Percentiles rank a stretch among this genome's conserved stretches.
Conservation (phyloP, 1,140 invertebrate species). For the Acromyrmex charruanus region DNA sequence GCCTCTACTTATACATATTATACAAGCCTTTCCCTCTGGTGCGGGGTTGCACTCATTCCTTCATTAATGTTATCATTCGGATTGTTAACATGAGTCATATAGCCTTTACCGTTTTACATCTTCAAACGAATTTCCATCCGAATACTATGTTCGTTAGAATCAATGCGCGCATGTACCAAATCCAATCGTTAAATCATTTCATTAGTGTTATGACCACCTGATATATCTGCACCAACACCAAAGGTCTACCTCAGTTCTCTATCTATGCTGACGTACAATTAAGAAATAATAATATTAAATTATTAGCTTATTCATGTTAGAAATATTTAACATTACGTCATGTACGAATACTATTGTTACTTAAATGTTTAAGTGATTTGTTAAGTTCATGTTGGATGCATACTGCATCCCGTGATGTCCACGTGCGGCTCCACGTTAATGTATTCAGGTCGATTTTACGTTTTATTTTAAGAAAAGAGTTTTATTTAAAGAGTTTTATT, state of each 20-base stretch:
- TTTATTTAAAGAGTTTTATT: conserved; percentile 42
- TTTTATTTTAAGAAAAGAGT: conserved; percentile 42
- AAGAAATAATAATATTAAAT: conserved; percentile 64
- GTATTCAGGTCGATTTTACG: background rate
- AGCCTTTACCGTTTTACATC: conserved; percentile 50
- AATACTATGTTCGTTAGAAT: conserved; percentile 48
- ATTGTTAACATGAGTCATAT: conserved; percentile 67
- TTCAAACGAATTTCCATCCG: conserved; percentile 53
- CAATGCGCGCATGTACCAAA: conserved; percentile 38
- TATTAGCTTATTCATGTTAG: conserved; percentile 53
- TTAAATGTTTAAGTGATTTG: conserved; percentile 58
- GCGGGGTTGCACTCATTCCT: conserved; percentile 65
- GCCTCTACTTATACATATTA: conserved; percentile 55
- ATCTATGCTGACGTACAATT: conserved; percentile 66
- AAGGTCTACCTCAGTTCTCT: conserved; percentile 74
- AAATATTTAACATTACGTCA: conserved; percentile 58
- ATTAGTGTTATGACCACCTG: conserved; percentile 69
- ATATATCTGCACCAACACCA: conserved; percentile 72
- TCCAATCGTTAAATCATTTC: conserved; percentile 61
- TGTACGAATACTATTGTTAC: conserved; percentile 49
- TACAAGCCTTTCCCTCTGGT: conserved; percentile 69
- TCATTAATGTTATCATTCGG: conserved; percentile 65
- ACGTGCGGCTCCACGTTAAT: conserved; percentile 6
- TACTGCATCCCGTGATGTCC: conserved; percentile 1
- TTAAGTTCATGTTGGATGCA: conserved; percentile 45